Base-by-base conservation (phyloP, 2,797 vertebrate genomes). In the Pithecia hirsuta region DNA sequence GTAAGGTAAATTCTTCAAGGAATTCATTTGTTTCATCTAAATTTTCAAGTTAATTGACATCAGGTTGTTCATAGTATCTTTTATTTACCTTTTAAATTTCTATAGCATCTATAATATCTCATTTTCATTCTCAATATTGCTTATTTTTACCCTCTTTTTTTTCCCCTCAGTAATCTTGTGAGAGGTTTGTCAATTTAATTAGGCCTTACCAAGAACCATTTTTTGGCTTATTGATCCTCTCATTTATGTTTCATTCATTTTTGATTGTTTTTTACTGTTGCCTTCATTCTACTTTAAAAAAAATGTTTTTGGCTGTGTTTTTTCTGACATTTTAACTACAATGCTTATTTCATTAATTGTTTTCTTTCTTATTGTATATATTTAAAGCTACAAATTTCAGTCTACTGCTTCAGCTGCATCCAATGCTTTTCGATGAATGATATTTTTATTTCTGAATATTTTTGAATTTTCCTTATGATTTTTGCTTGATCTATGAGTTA, bases 361-460 rank as follows among this genome's bases (percentile, higher is more conserved):
- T 46, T 52, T 84, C 13, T 72, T 22, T 74, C 5, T 12, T 50
- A 24, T 28, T n/a, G 0, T 72, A 15, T 57, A 12, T 28, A 50
- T 91, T 74, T 83, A 70, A 64, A 84, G 24, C 76, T 74, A 13
- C 80, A 4, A 36, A 39, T n/a, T 78, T 33, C 10, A 41, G 8
- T 72, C 3, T 46, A 12, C 41, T 96, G 76, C 52, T 70, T 84
- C 20, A 80, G 10, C 41, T 78, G 7, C 12, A 50, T 52, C n/a
- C 86, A 48, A 9, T 74, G 78, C 70, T 41, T 59, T 67, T 67
- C 70, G 36, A 59, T 24, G 48, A 57, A 9, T 44, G 44, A 1
- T 48, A 61, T 48, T 91, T 91, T 91, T 48, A 81, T 96, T 96
- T 81, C 79, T 89, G 59, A 88, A 15, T 84, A 15, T 76, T 84